These are phyloP conservation scores for Kryphioiulus occultus DNA, from an alignment of 2,888 invertebrate species.

Conservation along the genomic window DNA sequence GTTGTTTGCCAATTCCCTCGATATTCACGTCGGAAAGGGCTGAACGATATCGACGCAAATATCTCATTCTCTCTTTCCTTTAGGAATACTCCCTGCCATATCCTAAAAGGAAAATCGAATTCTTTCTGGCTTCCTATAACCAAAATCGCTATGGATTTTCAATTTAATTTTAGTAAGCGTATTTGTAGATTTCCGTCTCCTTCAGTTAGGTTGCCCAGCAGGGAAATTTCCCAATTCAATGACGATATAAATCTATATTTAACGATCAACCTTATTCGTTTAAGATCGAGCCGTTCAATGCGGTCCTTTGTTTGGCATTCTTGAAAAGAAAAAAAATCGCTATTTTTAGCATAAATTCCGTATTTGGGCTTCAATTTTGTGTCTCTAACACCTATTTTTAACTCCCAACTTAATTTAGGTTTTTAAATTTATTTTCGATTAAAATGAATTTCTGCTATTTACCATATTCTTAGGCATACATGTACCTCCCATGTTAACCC, in stretches of 20 bases:
- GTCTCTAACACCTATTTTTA: background rate
- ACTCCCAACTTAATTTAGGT: background rate
- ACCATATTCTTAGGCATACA: no score
- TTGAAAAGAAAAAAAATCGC: background rate
- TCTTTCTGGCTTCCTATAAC: background rate
- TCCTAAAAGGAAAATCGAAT: background rate
- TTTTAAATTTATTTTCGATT: background rate
- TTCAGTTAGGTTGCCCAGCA: background rate
- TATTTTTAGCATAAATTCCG: background rate
- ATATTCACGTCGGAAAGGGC: background rate
- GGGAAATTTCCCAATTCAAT: background rate
- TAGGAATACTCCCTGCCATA: background rate
- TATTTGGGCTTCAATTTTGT: background rate
- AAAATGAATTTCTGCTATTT: no score
- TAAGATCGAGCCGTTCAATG: background rate
- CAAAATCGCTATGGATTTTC: background rate
- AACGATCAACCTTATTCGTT: background rate
- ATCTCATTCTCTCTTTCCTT: background rate
- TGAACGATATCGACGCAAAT: background rate
- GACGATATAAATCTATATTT: background rate
- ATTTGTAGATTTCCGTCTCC: background rate
- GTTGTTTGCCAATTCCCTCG: background rate
- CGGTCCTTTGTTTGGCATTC: background rate
- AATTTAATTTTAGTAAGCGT: conserved; percentile 11
- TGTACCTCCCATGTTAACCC: no score